Evolutionary conservation across 2,888 invertebrate genomes (phyloP).

Genomic region (Tipula unca): DNA sequence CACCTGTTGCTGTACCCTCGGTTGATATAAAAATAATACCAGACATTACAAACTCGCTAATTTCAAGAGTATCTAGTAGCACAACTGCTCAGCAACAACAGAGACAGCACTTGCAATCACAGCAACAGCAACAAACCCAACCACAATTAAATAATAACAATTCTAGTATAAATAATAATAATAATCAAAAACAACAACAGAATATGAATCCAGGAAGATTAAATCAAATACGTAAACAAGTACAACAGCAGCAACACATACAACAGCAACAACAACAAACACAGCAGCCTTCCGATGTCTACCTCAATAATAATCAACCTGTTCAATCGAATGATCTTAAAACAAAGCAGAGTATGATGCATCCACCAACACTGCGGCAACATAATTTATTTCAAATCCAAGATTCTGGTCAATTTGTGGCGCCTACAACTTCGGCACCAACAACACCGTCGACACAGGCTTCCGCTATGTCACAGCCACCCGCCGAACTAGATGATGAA

Average conservation of each 20-base stretch:
- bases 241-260: constrained; percentile 26
- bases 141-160: constrained; percentile 24
- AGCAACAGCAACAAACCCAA: constrained; percentile 44
- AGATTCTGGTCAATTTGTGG: constrained; percentile 27
- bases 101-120: constrained; percentile 28
- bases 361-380: constrained; percentile 24
- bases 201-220: constrained; percentile 27
- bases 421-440: constrained; percentile 21
- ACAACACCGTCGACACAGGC: constrained; percentile 24
- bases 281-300: constrained; percentile 28
- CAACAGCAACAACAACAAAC: constrained; percentile 38
- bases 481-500: constrained; percentile 51
- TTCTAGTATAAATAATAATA: constrained; percentile 22
- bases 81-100: constrained; percentile 27
- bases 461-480: constrained; percentile 34
- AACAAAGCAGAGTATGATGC: constrained; percentile 21
- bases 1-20: constrained; percentile 38
- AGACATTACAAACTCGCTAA: constrained; percentile 38
- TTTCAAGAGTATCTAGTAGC: constrained; percentile 31
- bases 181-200: constrained; percentile 24
- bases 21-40: constrained; percentile 40
- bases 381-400: constrained; percentile 25
- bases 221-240: constrained; percentile 23
- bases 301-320: constrained; percentile 25
- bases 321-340: constrained; percentile 17